These are phyloP conservation scores for Brachionus calyciflorus DNA, from an alignment of 1,140 invertebrate species.

Conservation along the genomic window DNA sequence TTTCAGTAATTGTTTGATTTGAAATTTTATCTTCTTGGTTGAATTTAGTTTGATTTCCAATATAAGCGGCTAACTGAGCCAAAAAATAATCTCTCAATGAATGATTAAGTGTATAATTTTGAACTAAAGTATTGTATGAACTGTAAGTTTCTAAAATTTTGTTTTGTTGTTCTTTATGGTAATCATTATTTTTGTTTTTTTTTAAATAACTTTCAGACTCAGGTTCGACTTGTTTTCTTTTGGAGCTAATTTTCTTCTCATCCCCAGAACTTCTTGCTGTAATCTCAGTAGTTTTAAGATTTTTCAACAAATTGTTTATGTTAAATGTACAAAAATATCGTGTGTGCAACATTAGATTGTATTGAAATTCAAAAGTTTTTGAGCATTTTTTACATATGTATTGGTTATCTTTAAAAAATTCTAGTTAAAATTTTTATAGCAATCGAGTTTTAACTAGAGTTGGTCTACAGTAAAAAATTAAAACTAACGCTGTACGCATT, in stretches of 20 bases:
- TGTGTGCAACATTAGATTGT: slow-evolving; percentile 31
- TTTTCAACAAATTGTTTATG: slow-evolving; percentile 20
- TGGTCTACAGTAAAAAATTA: too few relatives aligned
- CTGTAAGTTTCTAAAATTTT: background rate
- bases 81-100: slow-evolving; percentile 8
- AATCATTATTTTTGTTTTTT: background rate
- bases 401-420: background rate
- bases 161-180: background rate
- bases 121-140: background rate
- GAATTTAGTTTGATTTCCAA: background rate
- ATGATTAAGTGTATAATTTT: slow-evolving; percentile 8
- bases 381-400: slow-evolving; percentile 30
- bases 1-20: background rate
- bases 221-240: background rate
- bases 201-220: background rate
- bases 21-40: background rate
- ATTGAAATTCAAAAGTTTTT: background rate
- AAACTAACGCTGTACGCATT: too few relatives aligned
- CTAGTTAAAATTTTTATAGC: background rate
- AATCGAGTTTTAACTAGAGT: too few relatives aligned
- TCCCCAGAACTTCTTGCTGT: background rate
- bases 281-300: background rate
- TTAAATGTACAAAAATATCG: slow-evolving; percentile 35
- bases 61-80: background rate
- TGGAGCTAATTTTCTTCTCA: background rate